Base-by-base conservation (phyloP, 2,113 vertebrate species). In the Picathartes gymnocephalus region DNA sequence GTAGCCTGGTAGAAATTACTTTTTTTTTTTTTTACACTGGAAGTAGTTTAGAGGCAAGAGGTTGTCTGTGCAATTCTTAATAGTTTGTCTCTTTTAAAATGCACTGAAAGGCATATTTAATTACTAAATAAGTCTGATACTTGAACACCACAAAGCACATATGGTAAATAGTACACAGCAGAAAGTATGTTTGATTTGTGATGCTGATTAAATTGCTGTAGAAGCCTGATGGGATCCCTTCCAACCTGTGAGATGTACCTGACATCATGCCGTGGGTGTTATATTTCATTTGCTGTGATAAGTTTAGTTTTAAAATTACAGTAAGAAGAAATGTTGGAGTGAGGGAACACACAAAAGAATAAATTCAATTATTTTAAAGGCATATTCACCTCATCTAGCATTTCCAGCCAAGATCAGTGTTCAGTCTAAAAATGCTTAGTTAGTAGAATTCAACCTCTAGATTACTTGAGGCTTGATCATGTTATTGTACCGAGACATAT, bases 161-260 rank as follows among this genome's bases (percentile, higher is more conserved):
- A 89, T 23, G 44, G 53, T 16, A 88, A 93, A 89, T 20, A 66
- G 15, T 50, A 68, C 48, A 79, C 37, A 60, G 40, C 39, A 91
- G 64, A 94, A 92, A 95, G 33, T 20, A 78, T 84, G 56, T 62
- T 78, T 94, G 76, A 90, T 93, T 93, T 95, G 65, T 74, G 81
- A 62, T 90, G 66, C 10, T 90, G 53, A 70, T 84, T 47, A 68
- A 70, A 78, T 39, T 88, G 50, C 61, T 89, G 9, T 21, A 86
- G 39, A 91, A 92, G 20, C 45, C 47, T 86, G 54, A 60, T 70
- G 83, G 42, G 68, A 94, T 71, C 50, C 7, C 11, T 81, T 83
- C 64, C 64, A 89, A 47, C 21, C 44, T 91, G 54, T 77, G 42
- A 86, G 56, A 64, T 70, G 37, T 33, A 68, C 71, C 89, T 92